Evolutionary conservation across 2,113 vertebrate genomes (phyloP).

Genomic region (Azemiops feae): DNA sequence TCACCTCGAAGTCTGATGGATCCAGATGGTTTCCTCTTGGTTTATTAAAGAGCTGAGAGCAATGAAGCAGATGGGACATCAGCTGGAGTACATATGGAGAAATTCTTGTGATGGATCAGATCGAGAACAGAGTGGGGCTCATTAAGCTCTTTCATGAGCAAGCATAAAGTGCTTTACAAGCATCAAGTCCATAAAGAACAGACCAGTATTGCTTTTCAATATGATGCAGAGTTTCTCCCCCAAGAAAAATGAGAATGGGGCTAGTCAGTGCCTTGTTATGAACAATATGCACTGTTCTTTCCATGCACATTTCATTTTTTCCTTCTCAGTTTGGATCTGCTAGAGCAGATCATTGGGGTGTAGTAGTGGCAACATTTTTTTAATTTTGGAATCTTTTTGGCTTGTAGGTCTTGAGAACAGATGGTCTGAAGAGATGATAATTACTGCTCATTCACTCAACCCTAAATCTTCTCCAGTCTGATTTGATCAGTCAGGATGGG

Average conservation of each 20-base stretch:
- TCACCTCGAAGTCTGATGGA: not conserved
- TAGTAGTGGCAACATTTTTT: not conserved
- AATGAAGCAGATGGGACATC: not conserved
- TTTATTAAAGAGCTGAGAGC: not conserved
- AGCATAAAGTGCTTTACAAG: not conserved
- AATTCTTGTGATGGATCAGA: not conserved
- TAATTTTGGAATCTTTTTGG: not conserved
- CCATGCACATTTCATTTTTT: not conserved
- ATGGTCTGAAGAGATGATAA: not conserved
- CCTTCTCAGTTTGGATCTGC: not conserved
- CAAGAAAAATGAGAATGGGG: not conserved
- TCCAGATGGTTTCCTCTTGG: not conserved
- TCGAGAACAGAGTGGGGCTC: not conserved
- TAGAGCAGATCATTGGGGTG: not conserved
- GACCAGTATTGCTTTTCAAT: not conserved
- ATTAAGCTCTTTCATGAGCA: not conserved
- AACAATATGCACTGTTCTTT: not conserved
- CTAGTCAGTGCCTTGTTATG: not conserved
- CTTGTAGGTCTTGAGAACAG: not conserved
- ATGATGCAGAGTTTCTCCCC: not conserved
- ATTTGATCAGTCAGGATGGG: not conserved
- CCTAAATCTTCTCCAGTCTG: not conserved
- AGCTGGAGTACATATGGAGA: not conserved
- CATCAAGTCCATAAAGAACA: not conserved
- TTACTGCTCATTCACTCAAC: not conserved